Percentiles rank a stretch among this genome's conserved stretches.
Evolutionary conservation across 2,797 vertebrate genomes (phyloP).

Genomic region (Megaceryle alcyon): DNA sequence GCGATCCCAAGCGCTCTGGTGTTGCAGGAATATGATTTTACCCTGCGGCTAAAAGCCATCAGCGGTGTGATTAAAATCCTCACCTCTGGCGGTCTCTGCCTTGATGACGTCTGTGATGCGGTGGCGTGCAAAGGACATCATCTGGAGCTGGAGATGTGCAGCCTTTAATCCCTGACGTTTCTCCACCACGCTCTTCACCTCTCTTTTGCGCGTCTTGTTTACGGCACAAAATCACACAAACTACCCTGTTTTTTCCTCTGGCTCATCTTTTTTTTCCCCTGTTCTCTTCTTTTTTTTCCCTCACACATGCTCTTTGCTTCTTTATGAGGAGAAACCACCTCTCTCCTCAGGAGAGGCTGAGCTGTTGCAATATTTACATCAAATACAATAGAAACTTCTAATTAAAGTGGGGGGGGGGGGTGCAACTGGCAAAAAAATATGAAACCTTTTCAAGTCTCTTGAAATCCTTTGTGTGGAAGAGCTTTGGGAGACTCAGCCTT

Average conservation of each 20-base stretch:
- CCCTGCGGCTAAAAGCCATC: neutral
- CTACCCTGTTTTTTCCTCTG: neutral
- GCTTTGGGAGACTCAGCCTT: constrained; percentile 30
- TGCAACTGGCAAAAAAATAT: neutral
- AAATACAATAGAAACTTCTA: neutral
- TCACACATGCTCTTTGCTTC: neutral
- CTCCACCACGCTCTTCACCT: neutral
- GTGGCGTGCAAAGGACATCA: accelerated
- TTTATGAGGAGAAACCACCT: neutral
- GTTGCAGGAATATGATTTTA: neutral
- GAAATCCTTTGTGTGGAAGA: constrained; percentile 34
- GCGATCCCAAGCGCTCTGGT: neutral
- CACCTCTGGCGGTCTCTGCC: neutral
- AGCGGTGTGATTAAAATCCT: accelerated
- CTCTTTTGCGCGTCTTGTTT: neutral
- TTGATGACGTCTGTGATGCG: neutral
- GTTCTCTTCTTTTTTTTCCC: neutral
- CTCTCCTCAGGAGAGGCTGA: neutral
- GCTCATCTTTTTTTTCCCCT: neutral
- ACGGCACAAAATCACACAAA: neutral
- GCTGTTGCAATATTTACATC: neutral
- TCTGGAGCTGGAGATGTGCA: accelerated
- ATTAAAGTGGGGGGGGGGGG: neutral
- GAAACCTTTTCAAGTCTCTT: neutral
- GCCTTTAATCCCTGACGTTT: neutral